phyloP scores from a whole-genome alignment of 2,888 invertebrate genomes.

The Pollenia labialis region DNA sequence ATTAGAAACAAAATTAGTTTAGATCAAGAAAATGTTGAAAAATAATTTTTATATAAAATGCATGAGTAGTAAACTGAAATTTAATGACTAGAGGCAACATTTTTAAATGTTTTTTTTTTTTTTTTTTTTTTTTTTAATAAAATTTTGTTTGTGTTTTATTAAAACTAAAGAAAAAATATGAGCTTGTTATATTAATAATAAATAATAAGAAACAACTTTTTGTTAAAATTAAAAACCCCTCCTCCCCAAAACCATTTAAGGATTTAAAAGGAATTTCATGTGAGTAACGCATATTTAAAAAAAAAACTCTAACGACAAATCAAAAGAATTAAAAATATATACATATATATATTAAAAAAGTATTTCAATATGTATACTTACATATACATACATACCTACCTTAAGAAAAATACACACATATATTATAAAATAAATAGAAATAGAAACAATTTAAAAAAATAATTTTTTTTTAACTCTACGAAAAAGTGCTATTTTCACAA shows the following conservation, averaged over 20 bases:
- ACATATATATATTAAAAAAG: constrained; percentile 22
- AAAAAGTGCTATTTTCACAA: constrained; percentile 73
- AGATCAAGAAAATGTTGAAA: constrained; percentile 12
- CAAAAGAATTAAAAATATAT: constrained; percentile 48
- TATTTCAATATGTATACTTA: constrained; percentile 40
- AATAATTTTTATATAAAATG: constrained; percentile 20
- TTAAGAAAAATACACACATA: constrained; percentile 20
- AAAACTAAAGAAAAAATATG: constrained; percentile 31
- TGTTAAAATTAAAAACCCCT: constrained; percentile 4
- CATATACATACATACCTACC: constrained; percentile 34
- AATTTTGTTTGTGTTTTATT: neutral
- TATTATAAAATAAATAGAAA: constrained; percentile 38
- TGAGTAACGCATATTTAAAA: constrained; percentile 32
- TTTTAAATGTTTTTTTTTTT: constrained; percentile 6
- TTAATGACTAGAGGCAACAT: neutral
- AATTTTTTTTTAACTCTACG: constrained; percentile 15
- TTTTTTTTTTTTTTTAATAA: constrained; percentile 3
- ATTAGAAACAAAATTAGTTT: constrained; percentile 37
- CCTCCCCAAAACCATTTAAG: constrained; percentile 42
- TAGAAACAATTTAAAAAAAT: constrained; percentile 37
- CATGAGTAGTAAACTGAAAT: constrained; percentile 52
- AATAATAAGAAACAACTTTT: neutral
- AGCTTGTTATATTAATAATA: constrained; percentile 60
- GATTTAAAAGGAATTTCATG: constrained; percentile 67
- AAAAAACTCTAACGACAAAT: constrained; percentile 68